phyloP scores from a whole-genome alignment of 2,888 invertebrate genomes.

The Ophion ellenae region DNA sequence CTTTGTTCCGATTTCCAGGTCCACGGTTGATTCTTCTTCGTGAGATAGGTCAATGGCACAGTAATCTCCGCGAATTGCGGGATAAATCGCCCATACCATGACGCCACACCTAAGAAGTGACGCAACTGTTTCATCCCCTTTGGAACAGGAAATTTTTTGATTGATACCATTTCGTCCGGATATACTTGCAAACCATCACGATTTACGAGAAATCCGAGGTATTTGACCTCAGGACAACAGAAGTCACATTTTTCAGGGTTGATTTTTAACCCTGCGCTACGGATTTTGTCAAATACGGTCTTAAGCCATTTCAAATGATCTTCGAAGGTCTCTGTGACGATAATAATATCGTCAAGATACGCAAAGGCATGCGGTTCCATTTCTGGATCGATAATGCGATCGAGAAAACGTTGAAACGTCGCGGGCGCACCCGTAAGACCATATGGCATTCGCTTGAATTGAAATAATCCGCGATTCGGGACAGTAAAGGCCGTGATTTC shows the following conservation, averaged over 20 bases:
- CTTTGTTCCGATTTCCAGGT: not conserved
- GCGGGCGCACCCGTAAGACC: slow-evolving; percentile 72
- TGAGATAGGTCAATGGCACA: not conserved
- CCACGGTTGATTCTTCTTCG: slow-evolving; percentile 12
- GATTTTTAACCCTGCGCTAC: slow-evolving; percentile 67
- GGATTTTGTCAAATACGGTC: slow-evolving; percentile 61
- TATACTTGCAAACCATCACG: slow-evolving; percentile 7
- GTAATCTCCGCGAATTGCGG: not conserved
- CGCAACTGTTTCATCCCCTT: not conserved
- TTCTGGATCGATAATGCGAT: slow-evolving; percentile 69
- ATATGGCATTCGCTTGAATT: slow-evolving; percentile 75
- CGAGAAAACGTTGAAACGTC: slow-evolving; percentile 73
- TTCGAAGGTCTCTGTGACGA: slow-evolving; percentile 4
- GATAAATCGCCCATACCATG: slow-evolving; percentile 31
- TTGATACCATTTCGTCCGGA: not conserved
- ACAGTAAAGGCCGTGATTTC: slow-evolving; percentile 58
- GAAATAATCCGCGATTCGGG: slow-evolving; percentile 72
- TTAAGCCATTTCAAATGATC: slow-evolving; percentile 40
- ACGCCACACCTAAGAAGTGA: slow-evolving; percentile 18
- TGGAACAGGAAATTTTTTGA: too few relatives aligned
- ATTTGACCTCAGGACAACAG: slow-evolving; percentile 61
- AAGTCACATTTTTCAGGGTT: slow-evolving; percentile 63
- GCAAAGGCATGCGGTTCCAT: slow-evolving; percentile 16
- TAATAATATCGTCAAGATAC: not conserved
- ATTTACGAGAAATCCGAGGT: slow-evolving; percentile 72